A percentile compares a stretch with the other conserved stretches of the same genome.
Conservation (phyloP, 2,797 vertebrate species). For the Synanceia verrucosa region DNA sequence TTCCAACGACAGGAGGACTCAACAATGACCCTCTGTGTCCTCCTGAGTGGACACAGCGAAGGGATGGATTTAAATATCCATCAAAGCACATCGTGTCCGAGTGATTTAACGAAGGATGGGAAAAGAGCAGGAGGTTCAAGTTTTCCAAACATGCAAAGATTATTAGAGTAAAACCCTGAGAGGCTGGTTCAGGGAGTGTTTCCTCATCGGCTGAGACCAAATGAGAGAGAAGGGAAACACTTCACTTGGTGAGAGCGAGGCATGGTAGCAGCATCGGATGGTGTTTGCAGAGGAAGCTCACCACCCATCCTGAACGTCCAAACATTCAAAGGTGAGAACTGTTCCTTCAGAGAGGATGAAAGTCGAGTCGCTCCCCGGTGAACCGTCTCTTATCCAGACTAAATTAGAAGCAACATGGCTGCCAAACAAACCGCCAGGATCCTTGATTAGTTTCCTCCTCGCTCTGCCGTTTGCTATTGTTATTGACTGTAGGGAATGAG, state of each 20-base stretch:
- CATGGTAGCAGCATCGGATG: constrained; percentile 54
- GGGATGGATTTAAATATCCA: constrained; percentile 21
- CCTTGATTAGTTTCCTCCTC: constrained; percentile 61
- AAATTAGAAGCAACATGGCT: constrained; percentile 37
- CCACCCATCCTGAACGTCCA: constrained; percentile 61
- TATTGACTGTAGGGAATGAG: constrained; percentile 44
- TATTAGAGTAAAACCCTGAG: no score
- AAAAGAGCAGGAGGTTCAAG: neutral
- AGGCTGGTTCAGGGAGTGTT: constrained; percentile 15
- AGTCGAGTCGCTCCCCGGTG: constrained; percentile 25
- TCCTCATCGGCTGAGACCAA: constrained; percentile 10
- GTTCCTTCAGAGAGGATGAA: constrained; percentile 55
- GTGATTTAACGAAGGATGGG: neutral
- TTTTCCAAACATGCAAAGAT: no score
- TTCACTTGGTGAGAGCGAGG: constrained; percentile 52
- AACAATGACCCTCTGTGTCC: constrained; percentile 54
- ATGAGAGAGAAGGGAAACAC: constrained; percentile 51
- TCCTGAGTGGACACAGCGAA: neutral
- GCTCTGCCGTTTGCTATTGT: constrained; percentile 45
- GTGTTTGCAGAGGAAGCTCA: constrained; percentile 69
- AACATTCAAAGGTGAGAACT: constrained; percentile 68
- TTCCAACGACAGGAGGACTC: constrained; percentile 42
- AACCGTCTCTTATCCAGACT: constrained; percentile 33
- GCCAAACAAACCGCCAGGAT: constrained; percentile 50
- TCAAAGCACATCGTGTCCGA: neutral